A percentile compares a stretch with the other conserved stretches of the same genome.
Evolutionary conservation across 1,140 invertebrate genomes (phyloP).

Genomic region (Drosophila bocqueti): DNA sequence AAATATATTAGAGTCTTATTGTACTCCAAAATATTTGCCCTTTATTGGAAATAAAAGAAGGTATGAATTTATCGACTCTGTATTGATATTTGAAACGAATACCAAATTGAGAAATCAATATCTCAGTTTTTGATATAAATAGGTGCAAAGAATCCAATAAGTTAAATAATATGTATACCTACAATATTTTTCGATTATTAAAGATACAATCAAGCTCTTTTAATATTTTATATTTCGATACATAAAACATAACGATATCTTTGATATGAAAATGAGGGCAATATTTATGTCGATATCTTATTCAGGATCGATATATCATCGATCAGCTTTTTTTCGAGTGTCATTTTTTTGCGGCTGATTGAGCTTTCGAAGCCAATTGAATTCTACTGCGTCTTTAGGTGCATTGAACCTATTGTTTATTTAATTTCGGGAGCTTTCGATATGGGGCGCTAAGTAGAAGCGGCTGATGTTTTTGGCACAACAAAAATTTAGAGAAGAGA

Average conservation of each 20-base stretch:
- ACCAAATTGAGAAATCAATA: no score
- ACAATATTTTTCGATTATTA: no score
- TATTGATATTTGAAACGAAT: no score
- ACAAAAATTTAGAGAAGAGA: conserved; percentile 9
- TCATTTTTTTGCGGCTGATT: neutral
- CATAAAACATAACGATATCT: neutral
- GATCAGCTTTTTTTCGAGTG: conserved; percentile 5
- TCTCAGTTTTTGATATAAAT: no score
- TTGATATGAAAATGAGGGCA: no score
- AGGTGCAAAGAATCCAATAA: no score
- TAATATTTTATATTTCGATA: neutral
- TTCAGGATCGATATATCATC: neutral
- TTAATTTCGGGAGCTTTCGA: conserved; percentile 62
- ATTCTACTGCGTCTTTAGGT: conserved; percentile 77
- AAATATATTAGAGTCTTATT: no score
- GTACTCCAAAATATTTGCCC: no score
- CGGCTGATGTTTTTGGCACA: conserved; percentile 64
- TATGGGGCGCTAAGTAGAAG: conserved; percentile 60
- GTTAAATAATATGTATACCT: no score
- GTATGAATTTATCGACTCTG: no score
- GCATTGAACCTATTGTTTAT: conserved; percentile 82
- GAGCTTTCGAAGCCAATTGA: conserved; percentile 58
- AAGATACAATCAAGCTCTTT: no score
- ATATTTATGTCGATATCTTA: neutral
- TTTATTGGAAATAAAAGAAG: no score